A percentile compares a stretch with the other conserved stretches of the same genome.
phyloP scores from a whole-genome alignment of 2,113 vertebrate genomes.

The Mustela nigripes region DNA sequence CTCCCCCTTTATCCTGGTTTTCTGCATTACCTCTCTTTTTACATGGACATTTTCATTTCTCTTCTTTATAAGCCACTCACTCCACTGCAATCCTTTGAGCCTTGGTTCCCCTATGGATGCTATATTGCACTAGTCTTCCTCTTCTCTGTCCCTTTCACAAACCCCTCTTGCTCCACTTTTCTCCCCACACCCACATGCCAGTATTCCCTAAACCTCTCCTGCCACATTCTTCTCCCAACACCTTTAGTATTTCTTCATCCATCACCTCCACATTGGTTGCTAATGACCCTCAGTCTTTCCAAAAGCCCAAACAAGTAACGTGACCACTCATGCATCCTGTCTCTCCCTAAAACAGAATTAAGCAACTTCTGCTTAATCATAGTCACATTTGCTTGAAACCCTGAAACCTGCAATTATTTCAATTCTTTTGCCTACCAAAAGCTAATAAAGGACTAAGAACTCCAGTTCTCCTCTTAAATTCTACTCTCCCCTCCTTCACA shows the following conservation, averaged over 20 bases:
- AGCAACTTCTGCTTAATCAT: neutral
- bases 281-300: neutral
- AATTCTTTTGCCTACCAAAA: neutral
- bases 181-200: neutral
- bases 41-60: neutral
- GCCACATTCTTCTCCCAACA: neutral
- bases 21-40: neutral
- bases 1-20: neutral
- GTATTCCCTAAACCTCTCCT: neutral
- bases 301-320: neutral
- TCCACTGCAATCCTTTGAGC: neutral
- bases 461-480: neutral
- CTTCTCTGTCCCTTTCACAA: neutral
- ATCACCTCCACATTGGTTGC: neutral
- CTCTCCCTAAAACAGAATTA: neutral
- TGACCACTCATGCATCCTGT: rapidly evolving
- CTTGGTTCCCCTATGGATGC: neutral
- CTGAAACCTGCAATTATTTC: neutral
- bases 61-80: neutral
- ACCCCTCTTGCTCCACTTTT: neutral
- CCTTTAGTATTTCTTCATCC: neutral
- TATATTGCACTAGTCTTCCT: neutral
- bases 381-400: neutral
- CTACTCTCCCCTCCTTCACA: neutral
- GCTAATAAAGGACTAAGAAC: neutral